Conservation (phyloP, 2,888 invertebrate genomes). For the Cylindroiulus punctatus region DNA sequence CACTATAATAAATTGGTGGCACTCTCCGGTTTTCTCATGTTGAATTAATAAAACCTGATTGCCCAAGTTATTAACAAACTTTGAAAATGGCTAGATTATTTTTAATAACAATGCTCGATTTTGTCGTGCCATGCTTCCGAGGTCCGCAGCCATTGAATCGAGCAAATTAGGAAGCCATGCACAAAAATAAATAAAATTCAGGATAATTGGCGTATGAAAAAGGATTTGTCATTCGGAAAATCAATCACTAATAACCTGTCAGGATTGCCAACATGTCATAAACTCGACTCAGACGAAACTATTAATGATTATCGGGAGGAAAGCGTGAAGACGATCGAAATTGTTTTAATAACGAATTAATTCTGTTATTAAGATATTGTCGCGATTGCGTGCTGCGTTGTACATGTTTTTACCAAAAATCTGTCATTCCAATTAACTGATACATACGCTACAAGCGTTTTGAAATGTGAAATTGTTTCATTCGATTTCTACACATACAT, state of each 20-base stretch:
- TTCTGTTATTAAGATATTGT: not conserved
- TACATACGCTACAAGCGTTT: not conserved
- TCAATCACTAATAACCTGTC: slow-evolving; percentile 47
- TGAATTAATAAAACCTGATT: slow-evolving; percentile 30
- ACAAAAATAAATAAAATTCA: slow-evolving; percentile 47
- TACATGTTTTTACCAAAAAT: not conserved
- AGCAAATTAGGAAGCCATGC: slow-evolving; percentile 40
- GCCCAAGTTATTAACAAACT: slow-evolving; percentile 25
- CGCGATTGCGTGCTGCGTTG: not conserved
- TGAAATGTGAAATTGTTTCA: not conserved
- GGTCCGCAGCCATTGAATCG: slow-evolving; percentile 35
- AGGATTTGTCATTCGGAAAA: slow-evolving; percentile 43
- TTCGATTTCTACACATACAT: not conserved
- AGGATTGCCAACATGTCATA: slow-evolving; percentile 29
- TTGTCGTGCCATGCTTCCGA: not conserved
- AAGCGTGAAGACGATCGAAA: slow-evolving; percentile 34
- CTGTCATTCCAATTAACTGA: not conserved
- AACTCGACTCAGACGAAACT: slow-evolving; percentile 34
- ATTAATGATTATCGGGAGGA: not conserved
- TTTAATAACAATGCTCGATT: slow-evolving; percentile 32
- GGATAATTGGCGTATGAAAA: slow-evolving; percentile 47
- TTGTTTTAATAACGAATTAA: slow-evolving; percentile 27
- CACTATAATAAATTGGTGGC: slow-evolving; percentile 11
- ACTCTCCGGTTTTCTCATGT: slow-evolving; percentile 24
- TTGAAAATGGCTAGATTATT: slow-evolving; percentile 13